Conservation (phyloP, 2,888 invertebrate species). For the Eurytoma adleriae region DNA sequence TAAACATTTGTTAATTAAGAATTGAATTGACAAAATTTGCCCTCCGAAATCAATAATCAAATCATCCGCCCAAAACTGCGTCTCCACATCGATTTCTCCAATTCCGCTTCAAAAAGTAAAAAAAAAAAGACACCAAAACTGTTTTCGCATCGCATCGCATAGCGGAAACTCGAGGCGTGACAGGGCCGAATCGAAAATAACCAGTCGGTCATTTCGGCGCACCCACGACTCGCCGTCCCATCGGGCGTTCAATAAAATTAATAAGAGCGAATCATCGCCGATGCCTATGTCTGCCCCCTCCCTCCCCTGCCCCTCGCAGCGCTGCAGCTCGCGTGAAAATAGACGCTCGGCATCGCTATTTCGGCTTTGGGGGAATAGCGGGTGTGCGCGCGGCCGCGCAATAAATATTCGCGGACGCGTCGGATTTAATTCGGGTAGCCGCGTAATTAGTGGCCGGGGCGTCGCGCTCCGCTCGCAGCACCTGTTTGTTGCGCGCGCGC, state of each 20-base stretch:
- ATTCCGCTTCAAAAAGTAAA: no score
- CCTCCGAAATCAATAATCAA: no score
- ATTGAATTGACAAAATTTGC: no score
- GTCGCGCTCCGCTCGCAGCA: conserved; percentile 74
- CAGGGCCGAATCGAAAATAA: no score
- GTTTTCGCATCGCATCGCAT: no score
- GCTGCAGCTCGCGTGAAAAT: not conserved
- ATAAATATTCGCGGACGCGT: conserved; percentile 51
- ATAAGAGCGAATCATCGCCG: not conserved
- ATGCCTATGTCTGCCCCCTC: not conserved
- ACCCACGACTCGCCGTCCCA: not conserved
- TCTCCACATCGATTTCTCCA: no score
- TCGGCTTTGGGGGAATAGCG: conserved; percentile 12
- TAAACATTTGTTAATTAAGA: no score
- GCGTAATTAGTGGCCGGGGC: conserved; percentile 70
- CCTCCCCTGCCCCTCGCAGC: not conserved
- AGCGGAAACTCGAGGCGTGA: no score
- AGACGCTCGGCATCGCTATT: conserved; percentile 29
- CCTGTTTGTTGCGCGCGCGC: conserved; percentile 66
- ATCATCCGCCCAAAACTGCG: no score
- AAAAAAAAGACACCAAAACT: no score
- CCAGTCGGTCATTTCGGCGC: not conserved
- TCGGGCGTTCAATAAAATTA: not conserved
- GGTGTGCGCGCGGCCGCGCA: conserved; percentile 19
- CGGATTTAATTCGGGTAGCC: conserved; percentile 71